Conservation (phyloP, 2,113 vertebrate genomes). For the Gymnogyps californianus region DNA sequence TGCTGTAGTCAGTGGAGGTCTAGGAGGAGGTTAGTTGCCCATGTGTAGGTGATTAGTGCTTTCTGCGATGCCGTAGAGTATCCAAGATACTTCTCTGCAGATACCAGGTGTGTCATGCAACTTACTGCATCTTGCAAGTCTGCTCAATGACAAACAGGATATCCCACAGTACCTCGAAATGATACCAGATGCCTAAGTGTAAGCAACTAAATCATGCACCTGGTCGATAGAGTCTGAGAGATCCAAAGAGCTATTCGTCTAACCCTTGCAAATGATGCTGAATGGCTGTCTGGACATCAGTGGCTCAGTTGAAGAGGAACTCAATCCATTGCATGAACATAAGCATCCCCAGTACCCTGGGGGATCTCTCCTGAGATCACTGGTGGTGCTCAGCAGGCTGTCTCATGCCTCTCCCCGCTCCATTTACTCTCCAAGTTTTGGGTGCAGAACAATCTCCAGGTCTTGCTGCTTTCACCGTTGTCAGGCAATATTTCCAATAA, state of each 20-base stretch:
- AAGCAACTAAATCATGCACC: neutral
- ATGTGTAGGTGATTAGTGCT: neutral
- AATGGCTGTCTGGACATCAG: neutral
- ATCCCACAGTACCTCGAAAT: neutral
- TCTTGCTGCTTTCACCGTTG: neutral
- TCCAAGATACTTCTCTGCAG: neutral
- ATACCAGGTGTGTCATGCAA: neutral
- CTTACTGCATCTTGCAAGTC: neutral
- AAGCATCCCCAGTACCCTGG: neutral
- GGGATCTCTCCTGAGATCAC: neutral
- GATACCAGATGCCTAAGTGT: neutral
- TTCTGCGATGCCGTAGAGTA: neutral
- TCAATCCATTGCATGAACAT: neutral
- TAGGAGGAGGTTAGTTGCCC: neutral
- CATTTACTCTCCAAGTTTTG: neutral
- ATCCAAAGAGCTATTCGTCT: neutral
- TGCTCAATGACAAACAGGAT: neutral
- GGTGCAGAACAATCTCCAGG: neutral
- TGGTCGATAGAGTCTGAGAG: fast-evolving
- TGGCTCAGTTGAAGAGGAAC: neutral
- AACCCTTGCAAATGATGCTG: neutral
- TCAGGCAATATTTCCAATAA: neutral
- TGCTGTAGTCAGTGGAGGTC: neutral
- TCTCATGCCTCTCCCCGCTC: fast-evolving
- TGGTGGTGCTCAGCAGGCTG: neutral